Base-by-base conservation (phyloP, 2,797 vertebrate genomes). In the Oreochromis mossambicus region DNA sequence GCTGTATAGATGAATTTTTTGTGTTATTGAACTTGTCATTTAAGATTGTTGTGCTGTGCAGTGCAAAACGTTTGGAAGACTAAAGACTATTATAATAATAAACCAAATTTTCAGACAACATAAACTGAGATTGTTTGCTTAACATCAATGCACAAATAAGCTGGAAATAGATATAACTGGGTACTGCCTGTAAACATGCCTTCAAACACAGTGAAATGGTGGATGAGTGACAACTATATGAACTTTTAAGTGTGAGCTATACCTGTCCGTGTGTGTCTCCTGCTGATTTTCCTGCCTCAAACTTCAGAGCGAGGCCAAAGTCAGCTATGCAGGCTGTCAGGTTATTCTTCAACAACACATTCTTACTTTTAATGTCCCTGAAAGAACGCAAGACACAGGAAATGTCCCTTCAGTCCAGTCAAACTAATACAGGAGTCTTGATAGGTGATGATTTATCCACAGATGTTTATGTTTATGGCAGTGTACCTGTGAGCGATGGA, bases 321-420 rank as follows among this genome's bases (percentile, higher is more conserved):
- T 99, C 98, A 61, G 98, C 98, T 56, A 99, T 96, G 88, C 98
- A 99, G 87, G 97, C 98, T 0, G 98, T 98, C 90, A 99, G 96
- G 87, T 98, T 98, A 51, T 88, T 98, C 96, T 99, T 99, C 95
- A 99, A 84, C 86, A 99, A 95, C 79, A 99, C 97, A 1, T 99
- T 99, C 96, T 99, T 99, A 93, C 97, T 99, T 95, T 99, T 99
- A 87, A 99, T 98, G 94, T 99, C 98, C 97, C 98, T 99, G 89
- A 83, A 68, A 82, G 7, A 43, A 24, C 79, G 36, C 41, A 3
- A 13, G 8, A 21, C 68, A 48, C 24, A 36, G 36, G 7, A 66
- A 32, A 5, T 8, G 61, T 38, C 14, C 0, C 13, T 5, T 8
- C 3, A 50, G 46, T 5, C 75, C 10, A 73, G 14, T 21, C 5